Evolutionary conservation across 2,113 vertebrate genomes (phyloP), one percentile per base, ranked within the genome.

Genomic region (Cricetomys ansorgei): DNA sequence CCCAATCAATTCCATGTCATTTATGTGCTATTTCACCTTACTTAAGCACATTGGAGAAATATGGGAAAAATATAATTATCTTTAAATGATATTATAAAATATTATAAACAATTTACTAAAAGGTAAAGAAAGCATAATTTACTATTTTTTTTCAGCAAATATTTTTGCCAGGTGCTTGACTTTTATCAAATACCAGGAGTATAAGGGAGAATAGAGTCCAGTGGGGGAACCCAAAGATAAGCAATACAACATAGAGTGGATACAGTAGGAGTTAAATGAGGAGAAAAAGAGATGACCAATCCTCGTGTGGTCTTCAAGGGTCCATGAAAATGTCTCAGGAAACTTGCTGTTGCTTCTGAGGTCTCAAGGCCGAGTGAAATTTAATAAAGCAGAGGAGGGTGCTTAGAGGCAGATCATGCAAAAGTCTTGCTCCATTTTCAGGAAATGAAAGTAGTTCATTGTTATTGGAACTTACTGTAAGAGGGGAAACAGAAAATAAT

Each of bases 381-480:
- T 45, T 80, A 16, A 34, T 37, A 43, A 65, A 50, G 9, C 9
- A 0, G 0, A 16, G 13, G 23, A 72, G 13, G 37, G 27, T 23
- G 5, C 25, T 91, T 87, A 16, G 10, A 40, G 29, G 17, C 34
- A 53, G 12, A 6, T 7, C 3, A 1, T 4, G 17, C 43, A 25
- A 55, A 50, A 40, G 19, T 7, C 31, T 75, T 43, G 37, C 77
- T 93, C 50, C 64, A 1, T n/a, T 84, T 50, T 89, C 62, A 76
- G 92, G 92, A 97, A 93, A 59, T 77, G 76, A 85, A 95, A 97
- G 70, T 79, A 37, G 72, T 79, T 93, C 75, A 40, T 53, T 88
- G 11, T 75, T 57, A 59, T 62, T 59, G 31, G 55, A 48, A 13
- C 7, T 86, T 55, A 70, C 12, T 23, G 43, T 50, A 50, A 73